Conservation (phyloP, 2,113 vertebrate genomes). For the Tenebrosternarchus preto region DNA sequence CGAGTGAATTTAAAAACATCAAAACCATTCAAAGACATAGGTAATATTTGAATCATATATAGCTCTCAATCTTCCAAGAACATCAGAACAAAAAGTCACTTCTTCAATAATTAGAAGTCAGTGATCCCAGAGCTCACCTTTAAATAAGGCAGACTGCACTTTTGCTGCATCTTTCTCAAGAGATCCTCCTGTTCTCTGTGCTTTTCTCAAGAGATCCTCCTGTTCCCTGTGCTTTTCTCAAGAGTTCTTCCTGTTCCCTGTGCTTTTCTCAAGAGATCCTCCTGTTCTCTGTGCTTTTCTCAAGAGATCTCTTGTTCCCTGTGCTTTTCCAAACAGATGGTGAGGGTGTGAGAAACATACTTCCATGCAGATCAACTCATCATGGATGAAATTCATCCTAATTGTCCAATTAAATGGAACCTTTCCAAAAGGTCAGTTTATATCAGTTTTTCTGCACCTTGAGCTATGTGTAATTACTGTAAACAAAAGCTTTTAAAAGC, state of each 20-base stretch:
- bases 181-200: not conserved
- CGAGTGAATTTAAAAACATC: not conserved
- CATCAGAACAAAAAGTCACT: not conserved
- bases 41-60: not conserved
- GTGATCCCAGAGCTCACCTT: constrained; percentile 32
- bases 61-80: not conserved
- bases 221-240: constrained; percentile 18
- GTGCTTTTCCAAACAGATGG: constrained; percentile 33
- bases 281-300: not conserved
- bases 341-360: constrained; percentile 16
- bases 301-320: constrained; percentile 25
- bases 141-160: constrained; percentile 25
- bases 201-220: not conserved
- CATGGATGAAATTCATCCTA: constrained; percentile 38
- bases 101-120: not conserved
- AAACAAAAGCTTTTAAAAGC: not conserved
- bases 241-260: not conserved
- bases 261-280: not conserved
- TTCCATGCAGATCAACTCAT: constrained; percentile 25
- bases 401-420: constrained; percentile 40
- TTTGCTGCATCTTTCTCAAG: constrained; percentile 15
- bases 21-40: not conserved
- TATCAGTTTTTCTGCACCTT: constrained; percentile 18
- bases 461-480: not conserved
- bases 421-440: constrained; percentile 26